Conservation (phyloP, 92 coral and sea anemone genomes). For the Epizoanthus scotinus region DNA sequence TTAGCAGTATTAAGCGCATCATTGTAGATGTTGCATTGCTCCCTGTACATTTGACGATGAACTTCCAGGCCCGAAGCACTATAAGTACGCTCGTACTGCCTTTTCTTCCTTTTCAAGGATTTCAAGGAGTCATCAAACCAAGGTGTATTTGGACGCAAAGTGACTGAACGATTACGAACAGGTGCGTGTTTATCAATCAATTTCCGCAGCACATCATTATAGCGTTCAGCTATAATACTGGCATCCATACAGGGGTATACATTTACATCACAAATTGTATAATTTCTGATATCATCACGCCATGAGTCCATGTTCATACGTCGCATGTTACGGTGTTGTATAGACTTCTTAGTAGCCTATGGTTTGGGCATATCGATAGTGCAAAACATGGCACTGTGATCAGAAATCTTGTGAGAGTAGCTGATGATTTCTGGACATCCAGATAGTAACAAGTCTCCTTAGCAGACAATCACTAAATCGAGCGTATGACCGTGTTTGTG, state of each 20-base stretch:
- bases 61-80: slow-evolving; percentile 27
- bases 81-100: slow-evolving; percentile 28
- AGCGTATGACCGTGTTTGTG: slow-evolving; percentile 6
- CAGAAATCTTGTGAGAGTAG: slow-evolving; percentile 32
- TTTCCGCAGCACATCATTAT: slow-evolving; percentile 1
- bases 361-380: slow-evolving; percentile 40
- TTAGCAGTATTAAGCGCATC: slow-evolving; percentile 33
- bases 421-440: slow-evolving; percentile 39
- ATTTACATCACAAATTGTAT: too few species aligned
- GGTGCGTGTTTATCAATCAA: slow-evolving; percentile 21
- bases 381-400: slow-evolving; percentile 40
- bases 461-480: slow-evolving; percentile 42
- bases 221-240: neutral
- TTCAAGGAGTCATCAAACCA: slow-evolving; percentile 34
- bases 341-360: slow-evolving; percentile 39
- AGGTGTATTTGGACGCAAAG: slow-evolving; percentile 17
- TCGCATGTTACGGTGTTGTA: slow-evolving; percentile 43
- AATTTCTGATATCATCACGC: slow-evolving; percentile 38
- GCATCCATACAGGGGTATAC: neutral
- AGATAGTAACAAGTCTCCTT: slow-evolving; percentile 29
- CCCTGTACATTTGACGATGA: slow-evolving; percentile 40
- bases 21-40: slow-evolving; percentile 37
- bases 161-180: neutral
- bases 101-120: slow-evolving; percentile 20
- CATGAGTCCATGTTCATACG: slow-evolving; percentile 45